Evolutionary conservation across 2,113 vertebrate species (phyloP), one percentile per base, ranked within the genome.

Genomic region (Eonycteris spelaea): DNA sequence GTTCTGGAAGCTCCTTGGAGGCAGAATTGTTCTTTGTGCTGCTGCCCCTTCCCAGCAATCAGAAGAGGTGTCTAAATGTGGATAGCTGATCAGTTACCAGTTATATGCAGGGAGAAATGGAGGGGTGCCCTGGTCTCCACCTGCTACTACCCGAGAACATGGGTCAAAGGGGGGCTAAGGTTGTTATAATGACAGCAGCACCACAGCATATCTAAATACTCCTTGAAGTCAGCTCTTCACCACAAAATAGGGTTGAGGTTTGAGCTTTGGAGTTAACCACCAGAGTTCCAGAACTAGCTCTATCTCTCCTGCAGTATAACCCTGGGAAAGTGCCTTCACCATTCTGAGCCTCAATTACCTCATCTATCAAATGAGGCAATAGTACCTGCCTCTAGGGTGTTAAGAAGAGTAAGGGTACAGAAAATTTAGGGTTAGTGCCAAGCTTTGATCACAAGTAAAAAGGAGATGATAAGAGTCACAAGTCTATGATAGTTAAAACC

Each of bases 321-420:
- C 16, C 28, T 18, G 7, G 28, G 57, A 38, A 89, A 55, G 24
- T 10, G 2, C 48, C 4, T 4, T 16, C 26, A 71, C 4, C 28
- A 22, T 6, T 15, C 40, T 57, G 38, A 77, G 65, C 30, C 55
- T 86, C 55, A 3, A 10, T 19, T 7, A 63, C n/a, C 30, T 48
- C 12, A 2, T 21, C 57, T 67, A 12, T 59, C 5, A 0, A 16
- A 35, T 19, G 19, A 30, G 19, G 38, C 14, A 35, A 65, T 0
- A 28, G 30, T 3, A 57, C 26, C 28, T 65, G 5, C 55, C 12
- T 70, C 30, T 12, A 45, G 73, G 38, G 53, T 45, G 19, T 21
- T 30, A 38, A 67, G 18, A 67, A 24, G 78, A 55, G 40, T 70
- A 40, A 43, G 22, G 24, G 12, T 9, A 55, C 14, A 2, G 9